Base-by-base conservation (phyloP, 2,888 invertebrate genomes). In the Agrotis segetum region DNA sequence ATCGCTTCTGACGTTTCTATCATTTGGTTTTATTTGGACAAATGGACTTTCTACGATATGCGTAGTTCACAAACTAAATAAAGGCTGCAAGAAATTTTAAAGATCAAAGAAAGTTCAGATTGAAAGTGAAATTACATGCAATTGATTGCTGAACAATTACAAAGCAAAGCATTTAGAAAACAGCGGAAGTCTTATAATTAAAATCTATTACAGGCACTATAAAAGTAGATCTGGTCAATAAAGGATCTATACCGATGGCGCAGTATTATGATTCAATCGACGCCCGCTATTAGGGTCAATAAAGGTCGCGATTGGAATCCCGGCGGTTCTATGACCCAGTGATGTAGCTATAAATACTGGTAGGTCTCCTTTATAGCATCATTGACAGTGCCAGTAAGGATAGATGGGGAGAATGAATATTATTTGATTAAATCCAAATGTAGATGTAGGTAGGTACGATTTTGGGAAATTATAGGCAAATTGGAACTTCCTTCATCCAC, bases 261-360 rank as follows among this genome's bases (percentile, higher is more conserved):
- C 34, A 64, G 73, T 71, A 79, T 84, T 74, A 78, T 77, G 75
- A 81, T 70, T 76, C 75, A 84, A 79, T 84, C 77, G 68, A 56
- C 61, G 67, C 56, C 53, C 47, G 24, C 58, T 65, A 74, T 67
- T 68, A 67, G 67, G 81, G 85, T 85, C 87, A 86, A 71, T 71
- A 61, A 75, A 79, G 85, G 79, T 81, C 72, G 74, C 73, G 34
- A 58, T 64, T 71, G 81, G 81, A 79, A 84, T 84, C 71, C 63
- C 60, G 67, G 58, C 64, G 72, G 79, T 67, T 67, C 63, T 67
- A 63, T 64, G 71, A 74, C 61, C 63, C 64, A 83, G 46, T 83
- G 49, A 68, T 67, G 59, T 58, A 69, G 58, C 52, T 74, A 74
- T 85, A 74, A 74, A 83, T 74, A 68, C 7, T 47, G 11, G 24